A percentile compares a stretch with the other conserved stretches of the same genome.
Evolutionary conservation across 23 tunicate genomes (phyloP).

Genomic region (Phallusia fumigata): DNA sequence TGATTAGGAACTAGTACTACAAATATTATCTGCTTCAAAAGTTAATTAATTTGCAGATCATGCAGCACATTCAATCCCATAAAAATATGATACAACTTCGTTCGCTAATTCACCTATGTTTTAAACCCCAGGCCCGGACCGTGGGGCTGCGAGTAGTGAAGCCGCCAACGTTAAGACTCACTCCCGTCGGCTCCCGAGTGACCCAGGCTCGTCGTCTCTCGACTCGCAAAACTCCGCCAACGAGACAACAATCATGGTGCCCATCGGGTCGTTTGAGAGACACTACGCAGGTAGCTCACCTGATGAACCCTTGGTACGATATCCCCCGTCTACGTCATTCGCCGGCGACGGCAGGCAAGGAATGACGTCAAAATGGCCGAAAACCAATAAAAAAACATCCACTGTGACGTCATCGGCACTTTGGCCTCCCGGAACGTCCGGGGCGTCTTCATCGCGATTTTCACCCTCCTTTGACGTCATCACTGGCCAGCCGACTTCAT

Average conservation of each 20-base stretch:
- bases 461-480: constrained; percentile 32
- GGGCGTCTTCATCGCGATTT: background rate
- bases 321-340: constrained; percentile 13
- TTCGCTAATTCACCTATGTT: no score
- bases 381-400: constrained; percentile 5
- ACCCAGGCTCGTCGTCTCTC: background rate
- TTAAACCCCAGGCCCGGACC: no score
- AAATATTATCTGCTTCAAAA: no score
- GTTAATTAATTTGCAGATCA: no score
- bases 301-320: constrained; percentile 20
- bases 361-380: constrained; percentile 38
- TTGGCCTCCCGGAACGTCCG: constrained; percentile 35
- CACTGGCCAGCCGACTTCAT: background rate
- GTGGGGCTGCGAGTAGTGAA: background rate
- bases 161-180: background rate
- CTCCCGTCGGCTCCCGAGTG: background rate
- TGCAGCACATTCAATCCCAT: no score
- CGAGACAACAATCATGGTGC: background rate
- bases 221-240: background rate
- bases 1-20: no score
- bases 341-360: background rate
- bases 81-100: no score
- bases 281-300: background rate
- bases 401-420: constrained; percentile 24
- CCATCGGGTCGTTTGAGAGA: background rate